These are phyloP conservation scores for Drosophila nigrodunni DNA, from an alignment of 1,140 invertebrate species.

Conservation along the genomic window DNA sequence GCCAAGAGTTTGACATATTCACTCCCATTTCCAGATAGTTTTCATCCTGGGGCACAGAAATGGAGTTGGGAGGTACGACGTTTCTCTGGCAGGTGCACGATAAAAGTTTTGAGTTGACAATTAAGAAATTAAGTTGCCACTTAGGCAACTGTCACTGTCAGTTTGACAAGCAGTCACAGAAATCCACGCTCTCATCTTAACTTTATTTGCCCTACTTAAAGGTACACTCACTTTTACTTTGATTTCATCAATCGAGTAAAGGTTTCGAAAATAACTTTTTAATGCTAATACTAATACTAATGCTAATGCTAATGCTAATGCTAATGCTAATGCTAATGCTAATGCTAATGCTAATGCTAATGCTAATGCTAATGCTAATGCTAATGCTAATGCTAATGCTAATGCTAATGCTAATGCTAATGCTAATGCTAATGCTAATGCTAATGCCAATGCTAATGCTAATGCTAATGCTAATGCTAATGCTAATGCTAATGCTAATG, in stretches of 20 bases:
- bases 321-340: too few relatives aligned
- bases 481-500: neutral
- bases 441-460: neutral
- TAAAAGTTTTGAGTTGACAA: slow-evolving; percentile 83
- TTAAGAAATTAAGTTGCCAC: slow-evolving; percentile 85
- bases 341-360: too few relatives aligned
- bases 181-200: slow-evolving; percentile 40
- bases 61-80: neutral
- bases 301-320: too few relatives aligned
- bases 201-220: slow-evolving; percentile 5
- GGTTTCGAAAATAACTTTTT: neutral
- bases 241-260: neutral
- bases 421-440: neutral
- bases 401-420: neutral
- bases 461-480: neutral
- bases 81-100: slow-evolving; percentile 66
- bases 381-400: neutral
- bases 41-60: neutral
- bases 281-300: too few relatives aligned
- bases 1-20: slow-evolving; percentile 53
- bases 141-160: slow-evolving; percentile 82
- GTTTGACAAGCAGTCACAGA: slow-evolving; percentile 80
- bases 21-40: slow-evolving; percentile 23
- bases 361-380: too few relatives aligned
- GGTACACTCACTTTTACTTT: neutral